A percentile compares a stretch with the other conserved stretches of the same genome.
Conservation (phyloP, 1,140 invertebrate genomes). For the Formica selysi region DNA sequence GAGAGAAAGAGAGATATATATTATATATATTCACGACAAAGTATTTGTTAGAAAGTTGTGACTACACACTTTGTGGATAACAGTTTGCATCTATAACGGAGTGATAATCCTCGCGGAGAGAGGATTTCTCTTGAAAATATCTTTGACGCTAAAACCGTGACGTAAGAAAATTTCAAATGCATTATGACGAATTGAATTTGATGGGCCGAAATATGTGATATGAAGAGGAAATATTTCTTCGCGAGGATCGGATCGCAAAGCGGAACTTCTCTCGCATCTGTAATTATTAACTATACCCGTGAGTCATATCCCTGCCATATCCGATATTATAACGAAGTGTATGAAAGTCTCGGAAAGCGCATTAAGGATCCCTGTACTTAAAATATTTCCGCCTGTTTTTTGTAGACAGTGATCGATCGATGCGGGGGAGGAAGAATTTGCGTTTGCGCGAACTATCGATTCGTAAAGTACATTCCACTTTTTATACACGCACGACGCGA, state of each 20-base stretch:
- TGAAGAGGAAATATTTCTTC: slow-evolving; percentile 54
- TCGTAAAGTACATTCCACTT: slow-evolving; percentile 42
- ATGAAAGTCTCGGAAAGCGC: slow-evolving; percentile 22
- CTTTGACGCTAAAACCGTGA: background rate
- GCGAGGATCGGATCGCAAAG: slow-evolving; percentile 28
- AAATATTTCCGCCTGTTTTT: slow-evolving; percentile 39
- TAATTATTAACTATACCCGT: slow-evolving; percentile 66
- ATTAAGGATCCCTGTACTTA: slow-evolving; percentile 69
- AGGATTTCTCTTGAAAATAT: slow-evolving; percentile 33
- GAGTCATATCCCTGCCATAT: slow-evolving; percentile 79
- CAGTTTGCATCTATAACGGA: too few relatives aligned
- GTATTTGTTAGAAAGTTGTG: slow-evolving; percentile 40
- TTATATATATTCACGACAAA: background rate
- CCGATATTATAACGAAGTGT: slow-evolving; percentile 67
- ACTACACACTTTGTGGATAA: too few relatives aligned
- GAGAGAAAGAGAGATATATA: slow-evolving; percentile 27
- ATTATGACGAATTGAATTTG: background rate
- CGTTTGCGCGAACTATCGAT: slow-evolving; percentile 22
- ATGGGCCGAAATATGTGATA: background rate
- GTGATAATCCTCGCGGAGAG: slow-evolving; percentile 58
- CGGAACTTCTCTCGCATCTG: slow-evolving; percentile 56
- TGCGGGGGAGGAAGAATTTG: background rate
- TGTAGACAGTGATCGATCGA: slow-evolving; percentile 53
- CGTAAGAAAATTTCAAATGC: background rate
- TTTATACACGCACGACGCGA: slow-evolving; percentile 17